A percentile compares a stretch with the other conserved stretches of the same genome.
These are phyloP conservation scores for Helleia helle DNA, from an alignment of 2,888 invertebrate species.

Conservation along the genomic window DNA sequence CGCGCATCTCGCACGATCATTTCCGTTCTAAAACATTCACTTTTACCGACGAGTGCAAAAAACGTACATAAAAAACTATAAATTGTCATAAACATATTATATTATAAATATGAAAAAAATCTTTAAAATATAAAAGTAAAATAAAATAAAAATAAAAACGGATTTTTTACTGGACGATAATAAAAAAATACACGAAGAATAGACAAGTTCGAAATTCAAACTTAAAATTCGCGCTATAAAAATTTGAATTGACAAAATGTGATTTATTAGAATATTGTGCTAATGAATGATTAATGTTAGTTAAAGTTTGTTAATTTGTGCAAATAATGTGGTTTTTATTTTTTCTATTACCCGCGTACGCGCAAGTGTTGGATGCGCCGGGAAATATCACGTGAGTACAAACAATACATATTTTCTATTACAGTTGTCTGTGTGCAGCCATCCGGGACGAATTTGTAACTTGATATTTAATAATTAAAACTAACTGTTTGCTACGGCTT, in stretches of 20 bases:
- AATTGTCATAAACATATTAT: no score
- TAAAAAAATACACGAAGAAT: no score
- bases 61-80: no score
- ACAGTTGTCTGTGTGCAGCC: not conserved
- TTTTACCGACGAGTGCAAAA: no score
- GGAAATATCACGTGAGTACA: conserved; percentile 10
- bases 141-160: not conserved
- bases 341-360: conserved; percentile 8
- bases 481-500: no score
- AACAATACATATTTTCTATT: not conserved
- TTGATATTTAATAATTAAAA: no score
- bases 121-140: no score
- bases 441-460: not conserved
- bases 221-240: not conserved
- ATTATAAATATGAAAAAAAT: no score
- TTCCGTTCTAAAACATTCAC: conserved; percentile 16
- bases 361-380: conserved; percentile 3
- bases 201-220: not conserved
- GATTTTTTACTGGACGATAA: not conserved
- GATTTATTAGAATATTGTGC: no score
- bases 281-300: not conserved
- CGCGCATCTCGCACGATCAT: conserved; percentile 24
- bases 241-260: not conserved
- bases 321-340: conserved; percentile 6
- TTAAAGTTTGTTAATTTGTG: not conserved